Evolutionary conservation across 2,888 invertebrate genomes (phyloP).

Genomic region (Geotrupes spiniger): DNA sequence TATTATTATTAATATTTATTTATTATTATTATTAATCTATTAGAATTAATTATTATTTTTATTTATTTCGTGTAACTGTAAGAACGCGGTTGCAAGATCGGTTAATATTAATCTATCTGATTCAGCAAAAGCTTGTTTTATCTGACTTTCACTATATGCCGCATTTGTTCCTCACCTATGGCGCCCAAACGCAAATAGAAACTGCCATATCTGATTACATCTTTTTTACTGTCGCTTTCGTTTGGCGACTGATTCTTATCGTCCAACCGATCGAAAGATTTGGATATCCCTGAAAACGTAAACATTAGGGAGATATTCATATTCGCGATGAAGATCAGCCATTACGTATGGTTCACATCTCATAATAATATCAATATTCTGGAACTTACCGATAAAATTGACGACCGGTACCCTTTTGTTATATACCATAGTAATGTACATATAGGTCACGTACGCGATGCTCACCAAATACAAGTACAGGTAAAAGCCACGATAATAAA

Average conservation of each 20-base stretch:
- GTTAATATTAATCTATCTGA: no score
- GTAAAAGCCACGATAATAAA: constrained; percentile 81
- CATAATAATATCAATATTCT: no score
- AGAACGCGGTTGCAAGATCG: background rate
- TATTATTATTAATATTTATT: no score
- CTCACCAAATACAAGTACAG: constrained; percentile 77
- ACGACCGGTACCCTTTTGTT: constrained; percentile 35
- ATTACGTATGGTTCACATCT: no score
- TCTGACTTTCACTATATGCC: background rate
- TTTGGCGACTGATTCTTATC: constrained; percentile 4
- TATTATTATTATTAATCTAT: no score
- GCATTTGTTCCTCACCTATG: constrained; percentile 57
- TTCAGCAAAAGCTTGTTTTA: background rate
- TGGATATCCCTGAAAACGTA: constrained; percentile 7
- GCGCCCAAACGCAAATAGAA: constrained; percentile 85
- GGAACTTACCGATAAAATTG: no score
- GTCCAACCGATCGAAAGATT: background rate
- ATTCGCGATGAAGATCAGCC: no score
- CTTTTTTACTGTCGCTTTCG: constrained; percentile 24
- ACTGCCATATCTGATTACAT: constrained; percentile 69
- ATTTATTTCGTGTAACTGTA: background rate
- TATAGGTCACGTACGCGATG: constrained; percentile 71
- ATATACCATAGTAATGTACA: constrained; percentile 66
- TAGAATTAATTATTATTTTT: constrained; percentile 43
- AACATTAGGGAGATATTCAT: background rate